Percentiles rank a stretch among this genome's conserved stretches.
Evolutionary conservation across 2,113 vertebrate genomes (phyloP).

Genomic region (Gobio gobio): DNA sequence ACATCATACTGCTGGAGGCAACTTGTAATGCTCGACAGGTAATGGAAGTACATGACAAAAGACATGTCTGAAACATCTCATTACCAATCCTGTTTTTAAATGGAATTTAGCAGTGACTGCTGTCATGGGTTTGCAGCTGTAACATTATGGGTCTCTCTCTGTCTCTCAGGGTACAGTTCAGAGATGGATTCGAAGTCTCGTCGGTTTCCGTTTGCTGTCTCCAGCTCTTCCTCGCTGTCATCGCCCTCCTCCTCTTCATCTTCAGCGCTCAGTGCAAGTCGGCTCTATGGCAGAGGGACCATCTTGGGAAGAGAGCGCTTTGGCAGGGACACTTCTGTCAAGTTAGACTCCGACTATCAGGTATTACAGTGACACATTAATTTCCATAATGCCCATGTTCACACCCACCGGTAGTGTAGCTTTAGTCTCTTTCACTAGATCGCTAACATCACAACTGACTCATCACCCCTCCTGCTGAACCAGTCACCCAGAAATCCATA

Average conservation of each 20-base stretch:
- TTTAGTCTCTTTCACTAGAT: neutral
- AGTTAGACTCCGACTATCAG: slow-evolving; percentile 86
- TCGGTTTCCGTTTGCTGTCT: slow-evolving; percentile 86
- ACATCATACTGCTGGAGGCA: neutral
- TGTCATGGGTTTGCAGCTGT: neutral
- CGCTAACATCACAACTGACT: neutral
- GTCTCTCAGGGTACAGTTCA: slow-evolving; percentile 39
- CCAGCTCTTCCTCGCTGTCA: slow-evolving; percentile 74
- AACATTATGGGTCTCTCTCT: neutral
- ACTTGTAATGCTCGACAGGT: slow-evolving; percentile 5
- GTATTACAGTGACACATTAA: slow-evolving; percentile 70
- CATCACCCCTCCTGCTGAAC: neutral
- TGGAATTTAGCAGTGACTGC: neutral
- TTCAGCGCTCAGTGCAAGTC: slow-evolving; percentile 67
- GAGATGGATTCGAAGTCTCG: slow-evolving; percentile 92
- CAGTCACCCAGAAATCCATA: neutral
- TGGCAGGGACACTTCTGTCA: slow-evolving; percentile 80
- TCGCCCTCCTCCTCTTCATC: slow-evolving; percentile 64
- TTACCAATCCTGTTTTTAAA: neutral
- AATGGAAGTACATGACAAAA: slow-evolving; percentile 1
- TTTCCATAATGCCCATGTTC: neutral
- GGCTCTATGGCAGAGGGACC: slow-evolving; percentile 74
- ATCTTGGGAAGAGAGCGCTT: slow-evolving; percentile 78
- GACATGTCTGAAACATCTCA: neutral
- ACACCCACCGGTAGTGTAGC: neutral